Evolutionary conservation across 1,140 invertebrate genomes (phyloP).

Genomic region (Lerema accius): DNA sequence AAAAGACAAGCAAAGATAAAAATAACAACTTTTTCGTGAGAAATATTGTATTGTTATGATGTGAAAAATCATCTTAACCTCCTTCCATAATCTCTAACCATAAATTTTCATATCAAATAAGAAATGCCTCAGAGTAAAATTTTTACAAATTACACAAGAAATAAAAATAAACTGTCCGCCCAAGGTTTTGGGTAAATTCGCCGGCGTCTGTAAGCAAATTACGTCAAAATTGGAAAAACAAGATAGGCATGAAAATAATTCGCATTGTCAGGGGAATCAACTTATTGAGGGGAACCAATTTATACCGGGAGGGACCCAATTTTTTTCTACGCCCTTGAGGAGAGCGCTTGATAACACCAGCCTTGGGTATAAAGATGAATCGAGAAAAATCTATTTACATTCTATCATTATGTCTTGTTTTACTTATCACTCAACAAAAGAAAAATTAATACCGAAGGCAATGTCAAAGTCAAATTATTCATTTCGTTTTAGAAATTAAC

Average conservation of each 20-base stretch:
- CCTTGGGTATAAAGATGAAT: constrained; percentile 13
- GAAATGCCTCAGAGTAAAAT: constrained; percentile 22
- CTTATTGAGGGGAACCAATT: constrained; percentile 67
- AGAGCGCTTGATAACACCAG: constrained; percentile 26
- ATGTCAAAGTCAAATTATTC: no score
- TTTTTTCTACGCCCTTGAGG: constrained; percentile 44
- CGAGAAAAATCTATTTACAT: constrained; percentile 21
- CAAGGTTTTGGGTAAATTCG: constrained; percentile 25
- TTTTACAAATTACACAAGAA: constrained; percentile 1
- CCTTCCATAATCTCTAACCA: not conserved
- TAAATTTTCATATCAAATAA: constrained; percentile 21
- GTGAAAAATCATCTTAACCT: not conserved
- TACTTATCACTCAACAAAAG: not conserved
- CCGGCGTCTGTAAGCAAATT: constrained; percentile 57
- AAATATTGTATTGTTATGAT: no score
- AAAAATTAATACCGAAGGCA: no score
- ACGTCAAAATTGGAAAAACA: constrained; percentile 68
- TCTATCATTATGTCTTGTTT: constrained; percentile 1
- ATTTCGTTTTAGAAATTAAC: no score
- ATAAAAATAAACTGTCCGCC: constrained; percentile 23
- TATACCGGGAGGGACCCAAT: constrained; percentile 45
- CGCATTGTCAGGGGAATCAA: constrained; percentile 67
- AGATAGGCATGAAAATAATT: constrained; percentile 72
- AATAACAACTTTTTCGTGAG: no score
- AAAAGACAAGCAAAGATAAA: no score